These are phyloP conservation scores for Gymnarchus niloticus DNA, from an alignment of 2,113 vertebrate species.

Conservation along the genomic window DNA sequence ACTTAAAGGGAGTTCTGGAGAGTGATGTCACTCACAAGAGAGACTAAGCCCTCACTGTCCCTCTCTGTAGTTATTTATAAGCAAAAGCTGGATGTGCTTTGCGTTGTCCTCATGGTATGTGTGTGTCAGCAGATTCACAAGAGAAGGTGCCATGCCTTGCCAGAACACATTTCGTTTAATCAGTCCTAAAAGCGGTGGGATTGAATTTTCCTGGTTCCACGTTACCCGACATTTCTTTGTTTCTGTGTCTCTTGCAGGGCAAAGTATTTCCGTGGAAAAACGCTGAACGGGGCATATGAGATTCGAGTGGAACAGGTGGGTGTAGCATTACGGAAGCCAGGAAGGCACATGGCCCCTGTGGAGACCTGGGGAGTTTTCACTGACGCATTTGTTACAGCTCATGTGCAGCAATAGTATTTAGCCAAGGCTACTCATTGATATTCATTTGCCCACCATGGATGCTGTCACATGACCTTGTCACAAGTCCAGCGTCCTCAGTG, in stretches of 20 bases:
- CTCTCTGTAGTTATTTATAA: not conserved
- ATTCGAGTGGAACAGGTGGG: slow-evolving; percentile 93
- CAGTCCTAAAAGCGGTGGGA: not conserved
- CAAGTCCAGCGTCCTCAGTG: not conserved
- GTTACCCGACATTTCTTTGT: slow-evolving; percentile 12
- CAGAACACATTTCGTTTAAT: not conserved
- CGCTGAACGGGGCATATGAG: slow-evolving; percentile 85
- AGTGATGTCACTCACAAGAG: not conserved
- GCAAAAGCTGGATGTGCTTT: not conserved
- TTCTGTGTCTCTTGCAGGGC: slow-evolving; percentile 61
- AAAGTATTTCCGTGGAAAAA: slow-evolving; percentile 89
- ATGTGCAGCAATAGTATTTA: not conserved
- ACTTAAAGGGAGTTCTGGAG: not conserved
- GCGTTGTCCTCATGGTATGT: not conserved
- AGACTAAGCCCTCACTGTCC: not conserved
- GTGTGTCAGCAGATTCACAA: not conserved
- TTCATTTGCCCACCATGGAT: not conserved
- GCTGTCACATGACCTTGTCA: not conserved
- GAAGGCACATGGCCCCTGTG: too few relatives aligned
- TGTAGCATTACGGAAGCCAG: slow-evolving; percentile 20
- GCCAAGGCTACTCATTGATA: not conserved
- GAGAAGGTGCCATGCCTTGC: too few relatives aligned
- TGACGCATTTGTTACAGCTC: not conserved
- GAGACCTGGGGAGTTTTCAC: not conserved
- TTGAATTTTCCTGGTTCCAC: not conserved